Percentiles rank a stretch among this genome's conserved stretches.
Evolutionary conservation across 1,140 invertebrate genomes (phyloP).

Genomic region (Heliothis subflexa): DNA sequence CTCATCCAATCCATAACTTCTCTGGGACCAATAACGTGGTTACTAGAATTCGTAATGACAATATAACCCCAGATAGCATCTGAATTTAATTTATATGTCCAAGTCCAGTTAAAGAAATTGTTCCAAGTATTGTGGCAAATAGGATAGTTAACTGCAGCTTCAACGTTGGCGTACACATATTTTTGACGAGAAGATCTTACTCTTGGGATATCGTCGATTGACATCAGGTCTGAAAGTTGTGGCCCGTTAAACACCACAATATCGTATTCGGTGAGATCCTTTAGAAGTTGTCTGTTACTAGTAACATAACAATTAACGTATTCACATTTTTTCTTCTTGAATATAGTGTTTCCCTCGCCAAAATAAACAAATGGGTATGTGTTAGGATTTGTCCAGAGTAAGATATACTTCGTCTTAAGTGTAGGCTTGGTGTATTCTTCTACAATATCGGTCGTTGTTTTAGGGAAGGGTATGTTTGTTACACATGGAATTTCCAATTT

Average conservation of each 20-base stretch:
- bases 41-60: slow-evolving; percentile 63
- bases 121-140: slow-evolving; percentile 62
- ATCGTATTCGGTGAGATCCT: slow-evolving; percentile 61
- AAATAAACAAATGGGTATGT: slow-evolving; percentile 61
- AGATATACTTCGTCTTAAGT: slow-evolving; percentile 58
- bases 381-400: slow-evolving; percentile 63
- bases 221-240: slow-evolving; percentile 48
- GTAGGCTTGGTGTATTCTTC: background rate
- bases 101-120: slow-evolving; percentile 88
- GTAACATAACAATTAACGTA: slow-evolving; percentile 69
- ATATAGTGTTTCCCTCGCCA: slow-evolving; percentile 59
- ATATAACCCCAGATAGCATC: slow-evolving; percentile 87
- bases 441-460: background rate
- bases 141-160: slow-evolving; percentile 64
- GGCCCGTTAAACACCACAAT: slow-evolving; percentile 65
- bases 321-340: slow-evolving; percentile 60
- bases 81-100: slow-evolving; percentile 89
- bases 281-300: slow-evolving; percentile 54
- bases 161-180: slow-evolving; percentile 67
- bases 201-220: slow-evolving; percentile 51
- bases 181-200: slow-evolving; percentile 55
- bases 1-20: slow-evolving; percentile 64
- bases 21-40: slow-evolving; percentile 68
- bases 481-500: background rate
- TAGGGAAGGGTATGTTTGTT: background rate